Evolutionary conservation across 2,888 invertebrate genomes (phyloP), one percentile per base, ranked within the genome.

Genomic region (Zootermopsis nevadensis): DNA sequence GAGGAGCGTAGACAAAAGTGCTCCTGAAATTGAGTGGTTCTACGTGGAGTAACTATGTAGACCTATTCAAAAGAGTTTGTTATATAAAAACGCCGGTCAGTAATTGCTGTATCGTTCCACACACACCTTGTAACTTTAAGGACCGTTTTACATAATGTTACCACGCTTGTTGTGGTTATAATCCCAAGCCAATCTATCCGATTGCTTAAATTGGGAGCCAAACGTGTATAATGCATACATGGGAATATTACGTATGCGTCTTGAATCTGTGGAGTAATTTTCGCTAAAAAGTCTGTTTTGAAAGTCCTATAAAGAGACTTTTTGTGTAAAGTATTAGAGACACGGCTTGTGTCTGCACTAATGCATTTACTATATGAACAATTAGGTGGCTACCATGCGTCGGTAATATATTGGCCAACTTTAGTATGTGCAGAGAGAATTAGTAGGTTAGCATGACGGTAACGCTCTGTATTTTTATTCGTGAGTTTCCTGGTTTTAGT

Each of bases 121-220:
- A 74, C 74, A 74, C 74, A 38, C 74, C 74, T 74, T 74, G 42
- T 74, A 22, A 38, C 33, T 38, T n/a, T 74, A 10, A 74, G 22
- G 22, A 74, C 4, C 38, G 27, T 79, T 79, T 79, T 79, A 66
- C 79, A 79, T 79, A 79, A 79, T 79, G 79, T 79, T 79, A 66
- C 79, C 79, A 79, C 79, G 22, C 79, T 66, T 79, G 79, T 77
- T 55, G 31, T 77, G 55, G 42, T 22, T 66, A 38, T 79, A 66
- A 79, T 79, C 27, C 79, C 35, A 48, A n/a, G 35, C 35, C 79
- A 79, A 79, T 79, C 66, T 79, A 79, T n/a, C 60, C 66, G 66
- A 79, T 79, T 79, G 35, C 60, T 33, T 79, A 74, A 74, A 79
- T 79, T 79, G 66, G 79, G n/a, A 27, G 60, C 38, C 66, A 79